A percentile compares a stretch with the other conserved stretches of the same genome.
Evolutionary conservation across 1,140 invertebrate genomes (phyloP).

Genomic region (Calosoma granatense): DNA sequence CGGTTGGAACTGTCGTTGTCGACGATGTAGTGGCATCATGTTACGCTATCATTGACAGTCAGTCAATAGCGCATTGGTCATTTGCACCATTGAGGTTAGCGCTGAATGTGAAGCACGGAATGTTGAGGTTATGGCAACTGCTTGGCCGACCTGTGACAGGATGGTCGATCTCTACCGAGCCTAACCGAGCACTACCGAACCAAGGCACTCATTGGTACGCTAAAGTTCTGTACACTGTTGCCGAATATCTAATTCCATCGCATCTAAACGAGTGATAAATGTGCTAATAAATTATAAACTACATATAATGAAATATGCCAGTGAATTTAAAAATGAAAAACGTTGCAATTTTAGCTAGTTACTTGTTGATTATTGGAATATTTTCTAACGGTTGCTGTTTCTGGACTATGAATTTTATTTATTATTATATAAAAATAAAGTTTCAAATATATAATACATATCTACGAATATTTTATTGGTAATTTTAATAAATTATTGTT

Average conservation of each 20-base stretch:
- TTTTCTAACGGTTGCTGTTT: neutral
- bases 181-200: constrained; percentile 18
- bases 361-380: constrained; percentile 6
- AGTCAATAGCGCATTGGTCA: constrained; percentile 70
- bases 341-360: neutral
- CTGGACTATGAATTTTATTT: neutral
- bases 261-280: constrained; percentile 17
- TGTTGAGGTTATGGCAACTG: constrained; percentile 29
- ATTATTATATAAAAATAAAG: neutral
- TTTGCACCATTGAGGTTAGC: constrained; percentile 67
- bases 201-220: constrained; percentile 69
- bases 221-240: constrained; percentile 59
- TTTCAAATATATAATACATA: neutral
- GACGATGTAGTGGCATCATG: constrained; percentile 87
- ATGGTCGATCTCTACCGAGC: constrained; percentile 16
- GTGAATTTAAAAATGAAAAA: neutral
- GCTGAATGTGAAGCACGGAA: constrained; percentile 34
- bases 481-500: constrained; percentile 1
- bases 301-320: neutral
- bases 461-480: neutral
- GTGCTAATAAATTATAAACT: neutral
- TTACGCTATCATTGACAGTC: constrained; percentile 83
- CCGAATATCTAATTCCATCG: constrained; percentile 54
- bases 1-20: constrained; percentile 77
- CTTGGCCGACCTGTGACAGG: constrained; percentile 22